Evolutionary conservation across 2,113 vertebrate species (phyloP), one percentile per base, ranked within the genome.

Genomic region (Malurus alboscapulatus): DNA sequence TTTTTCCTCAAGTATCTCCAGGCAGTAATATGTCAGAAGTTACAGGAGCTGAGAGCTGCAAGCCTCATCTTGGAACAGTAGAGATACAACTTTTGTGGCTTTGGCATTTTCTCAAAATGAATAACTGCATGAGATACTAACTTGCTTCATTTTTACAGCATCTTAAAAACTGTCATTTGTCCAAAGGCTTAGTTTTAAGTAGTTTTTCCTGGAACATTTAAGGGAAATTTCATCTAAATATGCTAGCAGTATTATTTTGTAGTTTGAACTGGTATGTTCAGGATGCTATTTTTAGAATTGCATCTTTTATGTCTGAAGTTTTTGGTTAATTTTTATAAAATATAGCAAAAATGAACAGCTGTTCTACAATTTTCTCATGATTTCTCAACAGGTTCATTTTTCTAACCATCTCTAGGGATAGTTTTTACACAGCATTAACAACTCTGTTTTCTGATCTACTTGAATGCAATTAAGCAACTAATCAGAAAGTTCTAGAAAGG

Each of bases 151-250:
- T 88, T 94, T 95, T 88, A 69, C 38, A 77, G 36, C 71, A 27
- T 86, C 47, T 90, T 92, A 48, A 83, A 94, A 80, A 26, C 10
- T 92, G 72, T 94, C 68, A 8, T 67, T n/a, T 47, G 53, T 93
- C 82, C 76, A 94, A 90, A 90, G 16, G 18, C 55, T 86, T 80
- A 80, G 59, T 61, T 77, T 76, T 55, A 80, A 88, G 51, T 84
- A 77, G 18, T 63, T 93, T 93, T 93, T 83, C 65, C 75, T 96
- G 78, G 79, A 92, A 75, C 27, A 53, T 84, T 74, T 47, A 63
- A 81, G 47, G 53, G 68, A 96, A 90, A 84, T 74, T 90, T 90
- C 14, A 63, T 63, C 32, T 86, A 90, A 90, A 86, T 92, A 78
- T 71, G 69, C 30, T 54, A n/a, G 1, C 5, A 47, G 10, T 66